Percentiles rank a stretch among this genome's conserved stretches.
Conservation (phyloP, 2,797 vertebrate species). For the Luscinia luscinia region DNA sequence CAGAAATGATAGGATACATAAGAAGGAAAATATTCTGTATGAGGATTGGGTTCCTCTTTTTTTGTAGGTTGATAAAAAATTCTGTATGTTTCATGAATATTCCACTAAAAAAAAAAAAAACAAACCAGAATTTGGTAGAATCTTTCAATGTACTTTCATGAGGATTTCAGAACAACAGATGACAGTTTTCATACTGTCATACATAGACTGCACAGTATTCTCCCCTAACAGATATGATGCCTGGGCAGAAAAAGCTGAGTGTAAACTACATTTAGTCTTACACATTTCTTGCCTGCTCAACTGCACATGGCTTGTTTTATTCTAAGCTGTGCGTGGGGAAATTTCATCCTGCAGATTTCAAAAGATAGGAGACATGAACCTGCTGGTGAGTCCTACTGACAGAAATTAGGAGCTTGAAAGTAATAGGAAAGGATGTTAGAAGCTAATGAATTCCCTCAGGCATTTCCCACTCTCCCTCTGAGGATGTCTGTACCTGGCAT, state of each 20-base stretch:
- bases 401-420: conserved; percentile 6
- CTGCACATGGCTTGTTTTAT: not conserved
- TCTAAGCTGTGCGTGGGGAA: not conserved
- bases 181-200: not conserved
- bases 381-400: not conserved
- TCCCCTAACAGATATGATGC: not conserved
- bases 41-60: not conserved
- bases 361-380: not conserved
- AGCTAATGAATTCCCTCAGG: conserved; percentile 4
- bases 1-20: not conserved
- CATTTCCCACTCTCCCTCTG: not conserved
- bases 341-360: not conserved
- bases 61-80: not conserved
- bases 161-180: not conserved
- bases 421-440: not conserved
- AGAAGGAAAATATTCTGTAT: not conserved
- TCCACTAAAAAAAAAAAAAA: not conserved
- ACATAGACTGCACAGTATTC: not conserved
- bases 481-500: conserved; percentile 5
- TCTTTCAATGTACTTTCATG: not conserved
- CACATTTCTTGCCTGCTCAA: not conserved
- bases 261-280: not conserved
- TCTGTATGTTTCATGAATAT: not conserved
- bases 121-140: not conserved
- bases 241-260: not conserved